Evolutionary conservation across 2,888 invertebrate genomes (phyloP), one percentile per base, ranked within the genome.

Genomic region (Drosophila atripex): DNA sequence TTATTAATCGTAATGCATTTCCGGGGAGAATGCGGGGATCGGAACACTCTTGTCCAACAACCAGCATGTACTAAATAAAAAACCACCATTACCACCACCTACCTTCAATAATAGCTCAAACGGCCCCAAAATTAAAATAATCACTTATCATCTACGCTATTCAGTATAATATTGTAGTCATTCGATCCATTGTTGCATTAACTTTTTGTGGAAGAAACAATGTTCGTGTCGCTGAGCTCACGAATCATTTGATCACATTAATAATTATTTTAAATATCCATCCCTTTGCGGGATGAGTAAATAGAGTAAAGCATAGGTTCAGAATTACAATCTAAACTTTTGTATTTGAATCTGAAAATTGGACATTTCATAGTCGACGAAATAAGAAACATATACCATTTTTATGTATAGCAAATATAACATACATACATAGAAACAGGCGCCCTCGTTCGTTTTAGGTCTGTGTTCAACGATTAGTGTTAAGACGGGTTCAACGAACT

Each of bases 111-210:
- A 32, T 9, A 32, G 53, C 57, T 53, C 21, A 43, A 32, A 23
- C n/a, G 30, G 32, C 8, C 6, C 32, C 35, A 12, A 28, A 61
- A 45, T 61, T 47, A 28, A 30, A 16, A 16, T 39, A 61, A 61
- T 61, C 30, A 57, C 23, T 39, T 12, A 12, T 23, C 46, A 61
- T 25, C 39, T 23, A 61, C n/a, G 63, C 16, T 11, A 61, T 63
- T 18, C 60, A 60, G 60, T 61, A 60, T 61, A 39, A 39, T 46
- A 63, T 61, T 9, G 14, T 12, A 61, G 47, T 32, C 30, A 47
- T 30, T 35, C 39, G 32, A 12, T 11, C 32, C 30, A 18, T 60
- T 11, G 16, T 60, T 23, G 60, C 59, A 60, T 60, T 60, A 45
- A 60, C 35, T 35, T n/a, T 35, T 32, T 32, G n/a, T 35, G n/a